Evolutionary conservation across 2,888 invertebrate genomes (phyloP), one percentile per base, ranked within the genome.

Genomic region (Amphipyra berbera): DNA sequence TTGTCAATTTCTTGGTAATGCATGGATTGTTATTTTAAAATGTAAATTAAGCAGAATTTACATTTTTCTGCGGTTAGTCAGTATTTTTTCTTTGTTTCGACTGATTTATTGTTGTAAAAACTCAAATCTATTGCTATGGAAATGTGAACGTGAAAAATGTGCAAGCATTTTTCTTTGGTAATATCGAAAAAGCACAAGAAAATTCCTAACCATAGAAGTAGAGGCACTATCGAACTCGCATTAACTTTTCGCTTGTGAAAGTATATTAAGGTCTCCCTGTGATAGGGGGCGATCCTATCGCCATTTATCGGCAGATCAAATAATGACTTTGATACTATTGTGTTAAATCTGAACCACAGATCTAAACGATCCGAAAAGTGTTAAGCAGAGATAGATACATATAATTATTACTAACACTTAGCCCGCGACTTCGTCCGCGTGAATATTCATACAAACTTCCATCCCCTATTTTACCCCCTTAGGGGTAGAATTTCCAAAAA

Each of bases 291-390:
- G 62, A 61, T 68, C 9, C 13, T 67, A 52, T 60, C 50, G 21
- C 15, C 14, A 15, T 42, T 30, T 49, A 68, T 54, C 61, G 21
- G 48, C 13, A 27, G 47, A 67, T 67, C 61, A 15, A 42, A 13
- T 66, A 61, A 66, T 68, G 33, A 52, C 60, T 66, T 52, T 60
- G 30, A 52, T 33, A 30, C 30, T 30, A 30, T 30, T 30, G 30
- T 30, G 30, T 30, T 7, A 30, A 30, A 30, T 30, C 30, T 30
- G 6, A 7, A 30, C 21, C 21, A 21, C 21, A 30, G 7, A 7
- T 30, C 30, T 30, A 6, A 30, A 30, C 30, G 30, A 30, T 30
- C 30, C 30, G 30, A 30, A 30, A 6, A 30, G 30, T 30, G 30
- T 30, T 30, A 30, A 7, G 6, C 6, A 30, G 30, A 3, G 21